Evolutionary conservation across 1,140 invertebrate species (phyloP).

Genomic region (Hyles euphorbiae): DNA sequence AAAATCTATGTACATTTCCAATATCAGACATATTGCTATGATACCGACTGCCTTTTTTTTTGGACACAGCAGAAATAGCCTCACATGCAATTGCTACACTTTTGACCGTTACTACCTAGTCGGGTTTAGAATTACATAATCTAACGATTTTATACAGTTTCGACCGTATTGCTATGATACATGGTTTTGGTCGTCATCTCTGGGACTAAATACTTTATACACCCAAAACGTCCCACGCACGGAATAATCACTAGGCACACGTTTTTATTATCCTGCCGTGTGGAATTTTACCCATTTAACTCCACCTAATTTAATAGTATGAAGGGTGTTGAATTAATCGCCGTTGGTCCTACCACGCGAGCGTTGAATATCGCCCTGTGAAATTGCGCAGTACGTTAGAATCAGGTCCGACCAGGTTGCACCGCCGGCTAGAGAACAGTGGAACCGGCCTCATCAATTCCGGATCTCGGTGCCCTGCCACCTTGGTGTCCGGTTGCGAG

Average conservation of each 20-base stretch:
- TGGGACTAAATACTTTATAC: constrained; percentile 4
- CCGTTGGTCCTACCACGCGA: constrained; percentile 30
- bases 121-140: no score
- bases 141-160: no score
- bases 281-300: constrained; percentile 27
- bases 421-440: constrained; percentile 2
- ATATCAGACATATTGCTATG: no score
- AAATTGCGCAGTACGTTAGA: constrained; percentile 33
- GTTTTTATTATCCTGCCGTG: constrained; percentile 22
- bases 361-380: constrained; percentile 15
- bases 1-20: no score
- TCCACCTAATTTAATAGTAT: constrained; percentile 34
- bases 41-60: no score
- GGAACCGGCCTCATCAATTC: constrained; percentile 38
- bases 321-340: constrained; percentile 54
- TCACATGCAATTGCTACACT: no score
- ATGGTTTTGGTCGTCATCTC: no score
- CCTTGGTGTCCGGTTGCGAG: constrained; percentile 42
- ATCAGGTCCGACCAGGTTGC: constrained; percentile 20
- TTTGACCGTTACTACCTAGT: no score
- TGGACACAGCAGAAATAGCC: no score
- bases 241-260: constrained; percentile 19
- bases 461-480: constrained; percentile 28
- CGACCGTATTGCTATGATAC: no score
- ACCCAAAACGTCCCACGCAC: constrained; percentile 8